These are phyloP conservation scores for Lamellibrachia columna DNA, from an alignment of 2,888 invertebrate species.

Conservation along the genomic window DNA sequence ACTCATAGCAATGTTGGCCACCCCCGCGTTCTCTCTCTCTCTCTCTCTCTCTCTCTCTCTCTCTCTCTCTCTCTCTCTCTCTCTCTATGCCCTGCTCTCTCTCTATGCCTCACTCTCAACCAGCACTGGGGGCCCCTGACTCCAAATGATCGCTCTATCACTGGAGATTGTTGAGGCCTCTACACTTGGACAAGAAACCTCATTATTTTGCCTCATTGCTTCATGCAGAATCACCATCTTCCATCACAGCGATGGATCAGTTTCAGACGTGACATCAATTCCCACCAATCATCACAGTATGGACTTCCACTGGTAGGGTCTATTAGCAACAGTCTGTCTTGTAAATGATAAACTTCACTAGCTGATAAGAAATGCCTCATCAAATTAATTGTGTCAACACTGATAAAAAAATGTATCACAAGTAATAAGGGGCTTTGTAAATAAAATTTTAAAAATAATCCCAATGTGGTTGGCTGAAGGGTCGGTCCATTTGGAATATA, in stretches of 20 bases:
- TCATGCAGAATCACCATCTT: neutral
- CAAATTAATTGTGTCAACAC: neutral
- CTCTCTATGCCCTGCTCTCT: neutral
- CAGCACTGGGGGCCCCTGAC: neutral
- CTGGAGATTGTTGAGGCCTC: neutral
- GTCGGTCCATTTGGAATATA: too few species aligned
- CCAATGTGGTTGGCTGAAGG: too few species aligned
- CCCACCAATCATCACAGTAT: neutral
- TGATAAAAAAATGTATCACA: neutral
- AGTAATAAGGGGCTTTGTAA: neutral
- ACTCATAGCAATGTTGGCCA: too few species aligned
- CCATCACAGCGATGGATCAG: neutral
- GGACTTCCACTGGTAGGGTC: neutral
- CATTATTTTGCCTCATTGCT: neutral
- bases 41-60: too few species aligned
- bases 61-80: neutral
- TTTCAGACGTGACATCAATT: neutral
- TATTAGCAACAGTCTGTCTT: neutral
- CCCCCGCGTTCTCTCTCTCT: too few species aligned
- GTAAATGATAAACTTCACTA: neutral
- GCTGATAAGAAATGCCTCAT: neutral
- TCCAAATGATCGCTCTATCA: neutral
- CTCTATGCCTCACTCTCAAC: neutral
- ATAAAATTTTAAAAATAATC: too few species aligned
- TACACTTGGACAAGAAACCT: neutral